Conservation (phyloP, 2,797 vertebrate genomes). For the Okamejei kenojei region DNA sequence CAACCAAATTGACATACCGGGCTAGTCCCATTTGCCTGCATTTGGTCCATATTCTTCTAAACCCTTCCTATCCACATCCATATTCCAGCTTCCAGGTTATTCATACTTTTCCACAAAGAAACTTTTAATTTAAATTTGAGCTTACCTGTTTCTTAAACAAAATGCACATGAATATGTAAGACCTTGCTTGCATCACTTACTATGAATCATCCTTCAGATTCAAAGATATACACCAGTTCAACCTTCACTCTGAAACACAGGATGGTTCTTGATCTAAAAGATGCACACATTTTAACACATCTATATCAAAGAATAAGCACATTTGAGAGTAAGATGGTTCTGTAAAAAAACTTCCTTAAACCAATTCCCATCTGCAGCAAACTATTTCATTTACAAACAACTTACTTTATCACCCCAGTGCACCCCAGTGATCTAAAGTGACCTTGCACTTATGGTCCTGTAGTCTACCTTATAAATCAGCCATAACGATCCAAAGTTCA, state of each 20-base stretch:
- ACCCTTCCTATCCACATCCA: too few species aligned
- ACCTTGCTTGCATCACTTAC: background rate
- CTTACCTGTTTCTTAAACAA: background rate
- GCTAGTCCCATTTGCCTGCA: too few species aligned
- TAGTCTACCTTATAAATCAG: conserved; percentile 13
- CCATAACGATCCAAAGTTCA: conserved; percentile 17
- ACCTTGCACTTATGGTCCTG: conserved; percentile 14
- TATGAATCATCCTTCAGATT: background rate
- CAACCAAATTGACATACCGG: too few species aligned
- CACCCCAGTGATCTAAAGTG: conserved; percentile 19
- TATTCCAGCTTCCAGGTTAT: background rate
- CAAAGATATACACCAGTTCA: background rate
- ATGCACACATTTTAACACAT: background rate
- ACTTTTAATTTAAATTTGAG: background rate
- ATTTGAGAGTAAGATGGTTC: background rate
- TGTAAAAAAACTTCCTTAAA: background rate
- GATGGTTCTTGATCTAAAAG: background rate
- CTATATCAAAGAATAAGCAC: background rate
- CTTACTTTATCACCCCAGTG: background rate
- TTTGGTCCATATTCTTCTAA: too few species aligned
- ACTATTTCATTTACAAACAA: conserved; percentile 2
- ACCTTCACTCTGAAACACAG: background rate
- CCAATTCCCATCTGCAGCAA: conserved; percentile 16
- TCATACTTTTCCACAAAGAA: background rate
- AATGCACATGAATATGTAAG: background rate